These are phyloP conservation scores for Drosophila eugracilis DNA, from an alignment of 1,140 invertebrate genomes.

Conservation along the genomic window DNA sequence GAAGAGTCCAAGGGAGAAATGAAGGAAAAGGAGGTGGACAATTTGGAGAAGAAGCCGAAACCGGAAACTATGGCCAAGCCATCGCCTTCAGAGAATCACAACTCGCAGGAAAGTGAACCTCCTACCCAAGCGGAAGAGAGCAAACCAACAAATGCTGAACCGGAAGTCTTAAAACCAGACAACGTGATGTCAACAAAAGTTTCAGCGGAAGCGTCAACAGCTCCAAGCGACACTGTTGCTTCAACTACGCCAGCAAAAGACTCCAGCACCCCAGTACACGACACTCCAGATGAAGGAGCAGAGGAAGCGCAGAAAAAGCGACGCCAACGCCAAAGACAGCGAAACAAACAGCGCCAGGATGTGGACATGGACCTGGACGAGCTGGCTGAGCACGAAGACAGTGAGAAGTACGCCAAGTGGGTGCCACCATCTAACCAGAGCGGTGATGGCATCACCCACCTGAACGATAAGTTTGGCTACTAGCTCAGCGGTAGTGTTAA, in stretches of 20 bases:
- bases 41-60: neutral
- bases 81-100: constrained; percentile 6
- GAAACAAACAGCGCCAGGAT: constrained; percentile 67
- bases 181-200: constrained; percentile 27
- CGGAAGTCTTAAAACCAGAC: constrained; percentile 34
- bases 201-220: constrained; percentile 33
- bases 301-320: constrained; percentile 59
- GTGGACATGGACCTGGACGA: constrained; percentile 85
- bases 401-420: constrained; percentile 91
- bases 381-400: constrained; percentile 85
- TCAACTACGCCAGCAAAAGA: neutral
- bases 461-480: constrained; percentile 94
- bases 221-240: constrained; percentile 20
- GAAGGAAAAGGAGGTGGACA: constrained; percentile 29
- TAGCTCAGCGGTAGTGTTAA: constrained; percentile 73
- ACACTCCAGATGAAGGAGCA: constrained; percentile 23
- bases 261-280: neutral
- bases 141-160: constrained; percentile 50
- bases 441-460: constrained; percentile 91
- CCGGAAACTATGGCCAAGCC: constrained; percentile 31
- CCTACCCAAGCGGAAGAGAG: constrained; percentile 31
- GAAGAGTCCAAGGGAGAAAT: constrained; percentile 63
- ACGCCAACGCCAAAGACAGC: constrained; percentile 57
- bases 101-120: constrained; percentile 18
- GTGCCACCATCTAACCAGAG: constrained; percentile 90